Evolutionary conservation across 2,113 vertebrate genomes (phyloP).

Genomic region (Elgaria multicarinata): DNA sequence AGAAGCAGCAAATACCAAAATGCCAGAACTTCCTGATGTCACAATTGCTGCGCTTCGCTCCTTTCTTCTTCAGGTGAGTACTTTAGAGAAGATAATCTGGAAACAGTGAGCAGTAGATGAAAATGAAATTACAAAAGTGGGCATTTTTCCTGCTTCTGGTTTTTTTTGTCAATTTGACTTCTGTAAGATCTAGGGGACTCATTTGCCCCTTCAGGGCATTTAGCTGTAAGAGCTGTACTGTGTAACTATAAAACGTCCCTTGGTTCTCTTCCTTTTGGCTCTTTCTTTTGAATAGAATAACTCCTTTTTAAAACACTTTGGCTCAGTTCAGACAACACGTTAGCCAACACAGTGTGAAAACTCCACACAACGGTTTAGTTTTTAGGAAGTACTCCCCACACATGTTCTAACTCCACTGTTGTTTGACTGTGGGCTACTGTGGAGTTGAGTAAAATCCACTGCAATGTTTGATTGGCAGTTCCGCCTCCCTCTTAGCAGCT

Average conservation of each 20-base stretch:
- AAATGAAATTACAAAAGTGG: not conserved
- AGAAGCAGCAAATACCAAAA: slow-evolving; percentile 74
- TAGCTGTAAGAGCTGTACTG: not conserved
- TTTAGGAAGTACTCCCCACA: too few species aligned
- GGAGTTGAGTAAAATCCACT: too few species aligned
- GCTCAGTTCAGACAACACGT: too few species aligned
- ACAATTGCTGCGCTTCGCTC: slow-evolving; percentile 76
- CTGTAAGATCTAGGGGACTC: not conserved
- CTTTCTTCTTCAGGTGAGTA: slow-evolving; percentile 87
- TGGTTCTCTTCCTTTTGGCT: not conserved
- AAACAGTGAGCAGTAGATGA: not conserved
- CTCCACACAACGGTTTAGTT: too few species aligned
- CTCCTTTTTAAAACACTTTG: not conserved
- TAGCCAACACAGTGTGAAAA: too few species aligned
- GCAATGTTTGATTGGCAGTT: too few species aligned
- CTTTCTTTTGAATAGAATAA: not conserved
- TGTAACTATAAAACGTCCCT: not conserved
- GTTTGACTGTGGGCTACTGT: too few species aligned
- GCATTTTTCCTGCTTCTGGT: slow-evolving; percentile 3
- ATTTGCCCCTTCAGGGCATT: not conserved
- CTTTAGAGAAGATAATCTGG: not conserved
- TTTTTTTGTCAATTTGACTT: slow-evolving; percentile 33
- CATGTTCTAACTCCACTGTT: too few species aligned
- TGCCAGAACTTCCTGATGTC: slow-evolving; percentile 78
- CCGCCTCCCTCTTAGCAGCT: too few species aligned